Evolutionary conservation across 2,888 invertebrate species (phyloP).

Genomic region (Tenthredo livida): DNA sequence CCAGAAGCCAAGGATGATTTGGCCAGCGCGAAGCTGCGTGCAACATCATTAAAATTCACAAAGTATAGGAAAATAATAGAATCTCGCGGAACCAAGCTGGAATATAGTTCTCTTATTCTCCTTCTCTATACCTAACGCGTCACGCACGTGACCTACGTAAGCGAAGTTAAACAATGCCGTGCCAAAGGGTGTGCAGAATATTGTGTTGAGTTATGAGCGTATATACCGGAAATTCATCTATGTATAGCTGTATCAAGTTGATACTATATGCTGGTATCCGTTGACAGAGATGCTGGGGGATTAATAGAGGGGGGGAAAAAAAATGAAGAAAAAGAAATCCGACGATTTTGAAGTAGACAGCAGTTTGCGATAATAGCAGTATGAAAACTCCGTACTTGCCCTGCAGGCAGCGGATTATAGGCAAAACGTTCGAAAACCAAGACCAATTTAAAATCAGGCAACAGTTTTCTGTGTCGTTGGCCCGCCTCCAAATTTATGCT

Average conservation of each 20-base stretch:
- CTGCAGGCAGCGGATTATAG: neutral
- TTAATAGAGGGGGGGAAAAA: too few relatives aligned
- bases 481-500: conserved; percentile 62
- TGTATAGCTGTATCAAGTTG: neutral
- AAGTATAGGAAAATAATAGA: neutral
- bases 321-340: neutral
- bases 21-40: neutral
- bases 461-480: conserved; percentile 63
- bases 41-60: conserved; percentile 24
- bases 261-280: neutral
- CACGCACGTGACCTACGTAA: neutral
- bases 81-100: neutral
- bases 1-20: neutral
- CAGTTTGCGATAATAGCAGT: neutral
- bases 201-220: neutral
- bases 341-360: neutral
- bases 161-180: neutral
- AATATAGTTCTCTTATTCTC: neutral
- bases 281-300: neutral
- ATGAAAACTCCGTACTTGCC: neutral
- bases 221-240: neutral
- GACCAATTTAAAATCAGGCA: conserved; percentile 60
- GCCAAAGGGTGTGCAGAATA: neutral
- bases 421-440: conserved; percentile 58
- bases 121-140: neutral